Conservation (phyloP, 2,113 vertebrate species). For the Chaetodon trifascialis region DNA sequence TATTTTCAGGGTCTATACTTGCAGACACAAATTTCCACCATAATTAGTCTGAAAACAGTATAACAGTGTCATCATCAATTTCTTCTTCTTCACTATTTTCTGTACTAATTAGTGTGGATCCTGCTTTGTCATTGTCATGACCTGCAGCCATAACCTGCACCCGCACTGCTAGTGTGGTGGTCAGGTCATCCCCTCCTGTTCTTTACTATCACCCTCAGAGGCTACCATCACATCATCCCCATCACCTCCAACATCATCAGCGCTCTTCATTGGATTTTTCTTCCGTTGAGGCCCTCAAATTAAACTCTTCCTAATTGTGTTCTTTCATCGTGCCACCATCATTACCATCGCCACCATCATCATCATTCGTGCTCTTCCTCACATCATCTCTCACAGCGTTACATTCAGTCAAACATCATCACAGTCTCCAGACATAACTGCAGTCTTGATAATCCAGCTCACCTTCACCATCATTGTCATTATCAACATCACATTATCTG, state of each 20-base stretch:
- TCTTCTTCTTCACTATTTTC: background rate
- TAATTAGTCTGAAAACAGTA: background rate
- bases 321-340: background rate
- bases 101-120: background rate
- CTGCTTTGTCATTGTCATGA: background rate
- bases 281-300: background rate
- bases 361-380: background rate
- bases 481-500: background rate
- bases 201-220: background rate
- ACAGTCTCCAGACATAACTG: background rate
- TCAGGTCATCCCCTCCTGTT: background rate
- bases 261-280: background rate
- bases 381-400: background rate
- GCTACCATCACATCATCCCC: background rate
- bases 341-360: background rate
- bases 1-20: background rate
- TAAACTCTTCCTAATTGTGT: background rate
- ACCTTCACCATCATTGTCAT: background rate
- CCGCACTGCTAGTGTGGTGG: background rate
- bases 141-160: background rate
- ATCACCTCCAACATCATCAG: background rate
- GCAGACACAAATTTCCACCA: background rate
- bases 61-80: background rate
- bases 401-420: conserved; percentile 3
- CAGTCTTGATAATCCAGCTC: background rate